Evolutionary conservation across 2,888 invertebrate genomes (phyloP), one percentile per base, ranked within the genome.

Genomic region (Scotopteryx bipunctaria): DNA sequence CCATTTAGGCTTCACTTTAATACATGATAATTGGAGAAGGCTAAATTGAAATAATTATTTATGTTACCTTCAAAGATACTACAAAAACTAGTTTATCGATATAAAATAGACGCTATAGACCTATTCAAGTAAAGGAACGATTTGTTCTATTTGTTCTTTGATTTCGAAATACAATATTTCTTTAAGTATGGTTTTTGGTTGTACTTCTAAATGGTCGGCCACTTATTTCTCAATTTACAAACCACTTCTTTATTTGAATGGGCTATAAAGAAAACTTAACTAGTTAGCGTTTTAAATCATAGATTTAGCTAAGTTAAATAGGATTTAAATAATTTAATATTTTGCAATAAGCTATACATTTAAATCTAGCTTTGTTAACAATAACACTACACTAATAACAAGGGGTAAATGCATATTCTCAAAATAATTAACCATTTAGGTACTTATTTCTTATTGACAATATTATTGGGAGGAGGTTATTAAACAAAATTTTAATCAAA

Each of bases 341-440:
- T 35, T 46, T 56, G 67, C 66, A 55, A 52, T 35, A 76, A 74
- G 73, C 73, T 55, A 47, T 33, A 35, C 63, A 67, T 63, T 54
- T 54, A 57, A 63, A 50, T 48, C 63, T 68, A 58, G 68, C 69
- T 69, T 69, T 64, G 71, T 62, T 73, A 76, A 78, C 73, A 69
- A 63, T 71, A 71, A 76, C 65, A 71, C 69, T 75, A 76, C 66
- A 69, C 43, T 64, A 65, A 55, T 73, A 81, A 83, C 79, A 84
- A 72, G 71, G 70, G 78, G 80, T 86, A 86, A 88, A 87, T 85
- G 80, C 79, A 78, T 70, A 73, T 77, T 85, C 81, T 78, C 78
- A 85, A 86, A 86, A 85, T 81, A 80, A 83, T 73, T 61, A 69
- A 57, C 69, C 62, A 32, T 42, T 23, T 32, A 25, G 46, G 41